These are phyloP conservation scores for Oscheius sp. DNA, from an alignment of 2,888 invertebrate species.

Conservation along the genomic window DNA sequence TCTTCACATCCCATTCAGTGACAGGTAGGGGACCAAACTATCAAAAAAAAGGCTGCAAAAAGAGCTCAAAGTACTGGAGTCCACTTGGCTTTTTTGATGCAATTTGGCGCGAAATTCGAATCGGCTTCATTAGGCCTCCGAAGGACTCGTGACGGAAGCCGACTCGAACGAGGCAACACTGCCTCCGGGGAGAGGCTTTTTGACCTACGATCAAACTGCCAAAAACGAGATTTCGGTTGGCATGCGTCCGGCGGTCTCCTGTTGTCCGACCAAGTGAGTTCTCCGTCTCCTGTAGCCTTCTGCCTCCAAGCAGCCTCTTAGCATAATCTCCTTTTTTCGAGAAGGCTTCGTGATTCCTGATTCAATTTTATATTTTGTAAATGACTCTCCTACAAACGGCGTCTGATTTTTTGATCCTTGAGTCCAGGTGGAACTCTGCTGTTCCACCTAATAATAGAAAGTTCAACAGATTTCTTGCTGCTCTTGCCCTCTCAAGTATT, in stretches of 20 bases:
- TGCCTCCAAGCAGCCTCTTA: not conserved
- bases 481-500: no score
- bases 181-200: constrained; percentile 11
- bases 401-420: no score
- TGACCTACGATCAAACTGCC: constrained; percentile 23
- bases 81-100: constrained; percentile 4
- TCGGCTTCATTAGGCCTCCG: constrained; percentile 25
- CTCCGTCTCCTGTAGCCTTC: not conserved
- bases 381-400: no score
- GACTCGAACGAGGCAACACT: constrained; percentile 6
- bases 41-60: not conserved
- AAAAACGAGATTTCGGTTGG: constrained; percentile 27
- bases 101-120: constrained; percentile 30
- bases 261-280: not conserved
- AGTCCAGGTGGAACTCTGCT: no score
- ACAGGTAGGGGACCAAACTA: constrained; percentile 1
- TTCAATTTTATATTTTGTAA: no score
- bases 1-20: constrained; percentile 23
- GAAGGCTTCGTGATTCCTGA: no score
- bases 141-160: constrained; percentile 9
- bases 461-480: no score
- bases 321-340: no score
- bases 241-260: constrained; percentile 11
- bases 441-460: no score
- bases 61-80: not conserved